These are phyloP conservation scores for Aplysina aerophoba DNA, from an alignment of 37 sponge, comb jelly and placozoan species.

Conservation along the genomic window DNA sequence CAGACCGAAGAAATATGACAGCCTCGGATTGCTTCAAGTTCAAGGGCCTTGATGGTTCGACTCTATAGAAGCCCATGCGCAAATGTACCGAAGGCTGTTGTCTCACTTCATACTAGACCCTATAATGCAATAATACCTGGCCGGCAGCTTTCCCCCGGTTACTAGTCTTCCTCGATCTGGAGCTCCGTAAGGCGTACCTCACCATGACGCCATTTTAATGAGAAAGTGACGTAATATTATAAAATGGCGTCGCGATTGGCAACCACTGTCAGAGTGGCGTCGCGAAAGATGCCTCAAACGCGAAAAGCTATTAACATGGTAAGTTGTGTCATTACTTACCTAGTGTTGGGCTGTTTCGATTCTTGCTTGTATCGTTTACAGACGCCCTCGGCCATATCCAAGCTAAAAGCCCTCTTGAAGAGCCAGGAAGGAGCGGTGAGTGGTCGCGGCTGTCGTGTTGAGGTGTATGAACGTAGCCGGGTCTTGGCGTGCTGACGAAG, in stretches of 20 bases:
- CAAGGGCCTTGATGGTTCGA: too few relatives aligned
- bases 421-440: conserved; percentile 69
- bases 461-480: neutral
- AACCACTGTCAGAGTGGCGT: conserved; percentile 1
- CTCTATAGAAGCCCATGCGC: too few relatives aligned
- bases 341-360: neutral
- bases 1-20: too few relatives aligned
- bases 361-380: conserved; percentile 29
- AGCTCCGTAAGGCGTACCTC: neutral
- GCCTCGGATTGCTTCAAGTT: too few relatives aligned
- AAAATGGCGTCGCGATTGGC: conserved; percentile 23
- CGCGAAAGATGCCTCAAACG: conserved; percentile 10
- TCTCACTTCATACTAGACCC: too few relatives aligned
- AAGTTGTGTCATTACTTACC: neutral
- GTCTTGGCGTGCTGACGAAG: neutral
- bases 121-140: neutral
- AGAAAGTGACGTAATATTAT: neutral
- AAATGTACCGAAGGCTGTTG: too few relatives aligned
- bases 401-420: conserved; percentile 57
- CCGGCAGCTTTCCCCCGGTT: neutral
- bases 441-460: too few relatives aligned
- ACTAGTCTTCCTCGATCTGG: neutral
- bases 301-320: conserved; percentile 16
- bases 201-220: conserved; percentile 13
- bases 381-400: conserved; percentile 72